Percentiles rank a stretch among this genome's conserved stretches.
Conservation (phyloP, 2,888 invertebrate genomes). For the Arrhopalites spinosus region DNA sequence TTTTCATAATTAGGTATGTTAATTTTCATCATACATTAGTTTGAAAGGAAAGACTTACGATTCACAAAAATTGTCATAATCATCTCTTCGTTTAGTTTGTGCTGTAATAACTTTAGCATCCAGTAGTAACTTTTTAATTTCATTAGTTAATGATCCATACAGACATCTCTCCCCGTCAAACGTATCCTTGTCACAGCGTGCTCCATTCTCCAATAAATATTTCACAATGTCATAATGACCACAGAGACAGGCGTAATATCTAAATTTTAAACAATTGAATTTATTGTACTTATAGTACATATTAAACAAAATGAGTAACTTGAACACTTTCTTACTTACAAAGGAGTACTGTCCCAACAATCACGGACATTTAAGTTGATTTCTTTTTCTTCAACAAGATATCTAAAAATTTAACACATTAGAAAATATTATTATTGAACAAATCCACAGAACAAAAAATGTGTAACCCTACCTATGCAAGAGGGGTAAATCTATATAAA, state of each 20-base stretch:
- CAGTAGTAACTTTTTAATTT: slow-evolving; percentile 61
- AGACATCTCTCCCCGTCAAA: slow-evolving; percentile 65
- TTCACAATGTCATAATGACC: slow-evolving; percentile 62
- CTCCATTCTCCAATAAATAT: slow-evolving; percentile 62
- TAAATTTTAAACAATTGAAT: no score
- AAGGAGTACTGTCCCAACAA: slow-evolving; percentile 64
- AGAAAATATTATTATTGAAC: neutral
- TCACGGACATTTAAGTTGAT: slow-evolving; percentile 62
- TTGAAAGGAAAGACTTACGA: slow-evolving; percentile 57
- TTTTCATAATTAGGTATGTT: neutral
- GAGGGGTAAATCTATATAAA: no score
- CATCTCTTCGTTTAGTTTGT: slow-evolving; percentile 60
- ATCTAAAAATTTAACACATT: slow-evolving; percentile 53
- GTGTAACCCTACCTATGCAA: no score
- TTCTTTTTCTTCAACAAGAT: slow-evolving; percentile 62
- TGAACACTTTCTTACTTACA: no score
- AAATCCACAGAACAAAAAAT: neutral
- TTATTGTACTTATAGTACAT: no score
- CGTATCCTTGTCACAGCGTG: slow-evolving; percentile 63
- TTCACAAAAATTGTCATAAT: slow-evolving; percentile 62
- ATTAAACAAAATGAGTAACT: no score
- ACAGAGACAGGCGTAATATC: slow-evolving; percentile 65
- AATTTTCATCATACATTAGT: neutral
- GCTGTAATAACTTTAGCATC: slow-evolving; percentile 61
- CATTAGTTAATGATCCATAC: slow-evolving; percentile 63